A percentile compares a stretch with the other conserved stretches of the same genome.
Evolutionary conservation across 2,113 vertebrate genomes (phyloP).

Genomic region (Vimba vimba): DNA sequence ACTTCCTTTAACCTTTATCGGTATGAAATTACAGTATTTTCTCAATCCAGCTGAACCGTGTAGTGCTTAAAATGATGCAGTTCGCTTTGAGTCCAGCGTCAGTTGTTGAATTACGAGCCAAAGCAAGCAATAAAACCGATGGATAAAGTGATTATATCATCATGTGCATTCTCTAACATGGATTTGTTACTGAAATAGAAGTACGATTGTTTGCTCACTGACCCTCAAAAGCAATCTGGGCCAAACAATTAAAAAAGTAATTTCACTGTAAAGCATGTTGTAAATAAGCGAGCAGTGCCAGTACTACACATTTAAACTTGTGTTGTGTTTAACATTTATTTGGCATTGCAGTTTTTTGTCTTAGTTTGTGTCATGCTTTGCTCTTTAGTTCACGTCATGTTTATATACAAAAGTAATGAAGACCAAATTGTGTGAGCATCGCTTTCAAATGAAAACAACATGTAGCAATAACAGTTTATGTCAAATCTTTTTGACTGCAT

Average conservation of each 20-base stretch:
- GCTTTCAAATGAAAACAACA: background rate
- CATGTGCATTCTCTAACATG: slow-evolving; percentile 39
- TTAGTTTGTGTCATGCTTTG: slow-evolving; percentile 1
- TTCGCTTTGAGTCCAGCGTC: slow-evolving; percentile 2
- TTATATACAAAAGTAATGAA: background rate
- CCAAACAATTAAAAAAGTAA: background rate
- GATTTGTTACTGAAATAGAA: slow-evolving; percentile 52
- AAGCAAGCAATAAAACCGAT: slow-evolving; percentile 46
- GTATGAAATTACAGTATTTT: too few species aligned
- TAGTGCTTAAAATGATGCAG: background rate
- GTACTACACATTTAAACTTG: background rate
- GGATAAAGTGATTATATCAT: slow-evolving; percentile 51
- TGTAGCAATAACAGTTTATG: background rate
- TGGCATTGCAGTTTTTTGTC: background rate
- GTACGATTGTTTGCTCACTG: background rate
- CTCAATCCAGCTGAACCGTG: slow-evolving; percentile 41
- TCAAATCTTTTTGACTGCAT: background rate
- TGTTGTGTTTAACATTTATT: background rate
- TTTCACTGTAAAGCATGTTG: background rate
- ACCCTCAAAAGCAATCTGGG: slow-evolving; percentile 43
- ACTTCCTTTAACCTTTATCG: background rate
- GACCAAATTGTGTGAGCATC: background rate
- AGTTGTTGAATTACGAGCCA: slow-evolving; percentile 18
- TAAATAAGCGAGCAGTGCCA: background rate
- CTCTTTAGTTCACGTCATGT: background rate